Evolutionary conservation across 2,888 invertebrate species (phyloP).

Genomic region (Poecilobothrus nobilitatus): DNA sequence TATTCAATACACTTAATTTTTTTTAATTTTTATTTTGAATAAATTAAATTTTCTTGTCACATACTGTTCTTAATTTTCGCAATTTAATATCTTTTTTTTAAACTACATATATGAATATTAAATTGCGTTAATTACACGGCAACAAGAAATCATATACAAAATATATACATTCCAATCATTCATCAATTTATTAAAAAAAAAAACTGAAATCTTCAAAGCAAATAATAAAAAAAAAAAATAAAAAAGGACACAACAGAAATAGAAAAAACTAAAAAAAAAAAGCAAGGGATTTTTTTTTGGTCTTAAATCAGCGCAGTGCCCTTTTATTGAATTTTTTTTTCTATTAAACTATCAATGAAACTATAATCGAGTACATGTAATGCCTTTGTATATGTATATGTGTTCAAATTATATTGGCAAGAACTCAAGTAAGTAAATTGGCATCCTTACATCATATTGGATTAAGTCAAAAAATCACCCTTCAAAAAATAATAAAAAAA

Average conservation of each 20-base stretch:
- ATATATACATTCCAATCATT: neutral
- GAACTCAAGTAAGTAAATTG: neutral
- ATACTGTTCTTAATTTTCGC: neutral
- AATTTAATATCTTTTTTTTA: neutral
- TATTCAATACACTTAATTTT: too few species aligned
- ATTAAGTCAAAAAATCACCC: slow-evolving; percentile 6
- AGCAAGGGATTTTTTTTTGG: neutral
- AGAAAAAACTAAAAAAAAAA: neutral
- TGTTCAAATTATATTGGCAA: neutral
- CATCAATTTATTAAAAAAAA: neutral
- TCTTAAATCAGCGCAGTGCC: neutral
- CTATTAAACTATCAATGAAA: neutral
- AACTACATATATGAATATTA: neutral
- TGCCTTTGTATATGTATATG: neutral
- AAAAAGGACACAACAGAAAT: neutral
- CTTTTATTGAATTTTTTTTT: neutral
- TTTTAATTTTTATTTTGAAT: too few species aligned
- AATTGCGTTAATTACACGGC: neutral
- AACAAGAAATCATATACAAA: neutral
- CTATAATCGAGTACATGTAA: neutral
- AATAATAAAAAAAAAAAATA: neutral
- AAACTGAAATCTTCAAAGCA: neutral
- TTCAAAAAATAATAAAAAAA: neutral
- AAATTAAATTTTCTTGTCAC: neutral
- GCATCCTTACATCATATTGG: slow-evolving; percentile 4